Percentiles rank a stretch among this genome's conserved stretches.
These are phyloP conservation scores for Acanthosepion esculentum DNA, from an alignment of 2,888 invertebrate species.

Conservation along the genomic window DNA sequence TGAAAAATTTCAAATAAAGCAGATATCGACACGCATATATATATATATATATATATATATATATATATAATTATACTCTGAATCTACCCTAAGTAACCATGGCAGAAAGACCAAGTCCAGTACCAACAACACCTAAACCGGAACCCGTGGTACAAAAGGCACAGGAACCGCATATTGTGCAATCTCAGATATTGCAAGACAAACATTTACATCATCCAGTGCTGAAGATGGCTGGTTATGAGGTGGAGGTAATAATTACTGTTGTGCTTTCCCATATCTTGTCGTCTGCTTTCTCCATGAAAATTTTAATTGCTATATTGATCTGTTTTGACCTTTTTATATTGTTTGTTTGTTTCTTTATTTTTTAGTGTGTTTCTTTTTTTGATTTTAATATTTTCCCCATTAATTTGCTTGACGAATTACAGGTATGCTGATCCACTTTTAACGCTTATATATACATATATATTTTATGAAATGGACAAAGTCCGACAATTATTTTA, in stretches of 20 bases:
- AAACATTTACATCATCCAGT: not conserved
- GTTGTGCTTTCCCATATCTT: not conserved
- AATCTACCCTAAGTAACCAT: not conserved
- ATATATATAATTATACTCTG: not conserved
- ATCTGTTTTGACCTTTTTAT: not conserved
- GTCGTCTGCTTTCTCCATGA: not conserved
- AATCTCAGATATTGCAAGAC: not conserved
- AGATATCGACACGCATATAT: not conserved
- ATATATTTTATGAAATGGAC: too few relatives aligned
- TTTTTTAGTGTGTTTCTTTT: not conserved
- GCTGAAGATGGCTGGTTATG: not conserved
- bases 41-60: not conserved
- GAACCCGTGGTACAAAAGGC: not conserved
- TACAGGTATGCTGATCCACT: not conserved
- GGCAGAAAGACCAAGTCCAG: not conserved
- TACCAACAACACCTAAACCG: not conserved
- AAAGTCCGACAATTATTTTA: too few relatives aligned
- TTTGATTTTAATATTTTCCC: not conserved
- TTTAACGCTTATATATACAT: not conserved
- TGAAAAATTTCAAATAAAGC: not conserved
- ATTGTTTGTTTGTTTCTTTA: not conserved
- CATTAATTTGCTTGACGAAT: not conserved
- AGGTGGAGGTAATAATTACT: not conserved
- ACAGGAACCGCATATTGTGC: not conserved
- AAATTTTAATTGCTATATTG: not conserved